Percentiles rank a stretch among this genome's conserved stretches.
Evolutionary conservation across 2,113 vertebrate genomes (phyloP).

Genomic region (Marmota monax): DNA sequence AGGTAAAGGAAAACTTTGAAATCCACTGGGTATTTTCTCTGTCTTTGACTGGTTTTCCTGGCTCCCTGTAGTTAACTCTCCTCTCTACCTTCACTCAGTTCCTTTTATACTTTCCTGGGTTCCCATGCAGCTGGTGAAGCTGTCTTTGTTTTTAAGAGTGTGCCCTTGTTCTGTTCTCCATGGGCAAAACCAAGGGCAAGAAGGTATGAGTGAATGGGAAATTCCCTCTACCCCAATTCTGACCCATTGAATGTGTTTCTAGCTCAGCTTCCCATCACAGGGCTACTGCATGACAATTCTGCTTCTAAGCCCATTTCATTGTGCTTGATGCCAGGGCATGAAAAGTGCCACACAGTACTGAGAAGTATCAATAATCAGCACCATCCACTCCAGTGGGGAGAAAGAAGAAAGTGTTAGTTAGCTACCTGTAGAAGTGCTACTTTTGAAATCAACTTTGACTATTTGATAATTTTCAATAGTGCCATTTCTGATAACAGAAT

Average conservation of each 20-base stretch:
- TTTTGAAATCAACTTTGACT: not conserved
- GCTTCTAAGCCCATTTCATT: not conserved
- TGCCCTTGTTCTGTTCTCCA: not conserved
- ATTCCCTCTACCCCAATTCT: not conserved
- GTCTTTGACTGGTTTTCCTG: not conserved
- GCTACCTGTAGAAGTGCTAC: not conserved
- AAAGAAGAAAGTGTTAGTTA: not conserved
- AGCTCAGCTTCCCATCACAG: not conserved
- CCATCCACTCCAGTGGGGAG: not conserved
- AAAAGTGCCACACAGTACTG: not conserved
- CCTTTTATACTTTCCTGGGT: not conserved
- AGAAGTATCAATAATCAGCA: fast-evolving
- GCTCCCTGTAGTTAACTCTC: fast-evolving
- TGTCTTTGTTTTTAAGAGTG: not conserved
- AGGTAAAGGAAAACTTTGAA: not conserved
- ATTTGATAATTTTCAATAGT: not conserved
- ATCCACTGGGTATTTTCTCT: fast-evolving
- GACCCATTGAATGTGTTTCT: not conserved
- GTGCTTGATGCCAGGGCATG: not conserved
- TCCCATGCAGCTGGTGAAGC: not conserved
- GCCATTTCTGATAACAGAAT: not conserved
- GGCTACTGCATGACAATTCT: not conserved
- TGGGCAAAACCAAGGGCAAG: not conserved
- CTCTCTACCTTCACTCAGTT: not conserved
- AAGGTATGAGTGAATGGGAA: not conserved